Conservation (phyloP, 2,113 vertebrate genomes). For the Stigmatopora nigra region DNA sequence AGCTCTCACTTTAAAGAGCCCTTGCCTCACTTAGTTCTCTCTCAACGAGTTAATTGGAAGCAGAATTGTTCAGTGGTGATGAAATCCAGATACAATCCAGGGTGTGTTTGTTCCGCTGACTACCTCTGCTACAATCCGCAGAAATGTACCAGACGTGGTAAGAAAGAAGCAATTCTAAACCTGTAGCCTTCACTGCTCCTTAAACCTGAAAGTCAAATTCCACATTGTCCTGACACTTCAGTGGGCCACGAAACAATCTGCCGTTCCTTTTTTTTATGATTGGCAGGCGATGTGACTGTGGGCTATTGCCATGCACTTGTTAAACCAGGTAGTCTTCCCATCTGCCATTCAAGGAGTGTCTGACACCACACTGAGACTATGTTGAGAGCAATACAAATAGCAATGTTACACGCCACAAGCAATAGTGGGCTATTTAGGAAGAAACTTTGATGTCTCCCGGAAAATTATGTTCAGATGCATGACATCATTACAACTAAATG, state of each 20-base stretch:
- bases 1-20: slow-evolving; percentile 59
- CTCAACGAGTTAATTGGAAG: slow-evolving; percentile 57
- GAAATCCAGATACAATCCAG: slow-evolving; percentile 64
- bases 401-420: slow-evolving; percentile 52
- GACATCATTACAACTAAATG: slow-evolving; percentile 13
- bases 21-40: slow-evolving; percentile 62
- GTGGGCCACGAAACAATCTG: slow-evolving; percentile 30
- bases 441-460: slow-evolving; percentile 18
- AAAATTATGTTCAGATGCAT: slow-evolving; percentile 33
- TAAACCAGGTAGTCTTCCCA: slow-evolving; percentile 57
- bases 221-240: slow-evolving; percentile 48
- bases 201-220: slow-evolving; percentile 62
- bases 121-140: slow-evolving; percentile 36
- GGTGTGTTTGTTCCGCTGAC: slow-evolving; percentile 29
- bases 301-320: slow-evolving; percentile 59
- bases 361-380: slow-evolving; percentile 41
- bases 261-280: slow-evolving; percentile 41
- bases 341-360: slow-evolving; percentile 54
- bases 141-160: slow-evolving; percentile 48
- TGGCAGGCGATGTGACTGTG: slow-evolving; percentile 54
- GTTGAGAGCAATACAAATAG: slow-evolving; percentile 52
- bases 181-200: slow-evolving; percentile 38
- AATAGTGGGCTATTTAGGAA: slow-evolving; percentile 46
- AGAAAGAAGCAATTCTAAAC: slow-evolving; percentile 37
- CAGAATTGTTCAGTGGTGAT: slow-evolving; percentile 58